Conservation (phyloP, 2,888 invertebrate genomes). For the Stratiomys singularior region DNA sequence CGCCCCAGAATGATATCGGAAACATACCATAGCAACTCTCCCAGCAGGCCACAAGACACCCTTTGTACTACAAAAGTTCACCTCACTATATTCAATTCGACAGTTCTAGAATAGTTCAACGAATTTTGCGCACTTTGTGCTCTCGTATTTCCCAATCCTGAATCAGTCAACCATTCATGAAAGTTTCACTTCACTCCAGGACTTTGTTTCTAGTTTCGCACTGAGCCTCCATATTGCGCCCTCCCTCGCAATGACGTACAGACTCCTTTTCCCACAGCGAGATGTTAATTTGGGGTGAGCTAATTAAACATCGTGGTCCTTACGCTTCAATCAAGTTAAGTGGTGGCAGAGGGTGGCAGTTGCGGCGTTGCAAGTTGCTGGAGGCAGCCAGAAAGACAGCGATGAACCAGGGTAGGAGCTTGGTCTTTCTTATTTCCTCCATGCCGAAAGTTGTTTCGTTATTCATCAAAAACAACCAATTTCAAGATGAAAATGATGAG, state of each 20-base stretch:
- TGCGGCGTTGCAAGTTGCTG: background rate
- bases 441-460: background rate
- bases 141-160: slow-evolving; percentile 11
- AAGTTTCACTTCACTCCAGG: slow-evolving; percentile 15
- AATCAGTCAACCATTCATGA: slow-evolving; percentile 24
- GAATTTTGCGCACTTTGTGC: background rate
- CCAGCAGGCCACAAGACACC: background rate
- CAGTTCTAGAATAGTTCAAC: background rate
- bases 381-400: background rate
- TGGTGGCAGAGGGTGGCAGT: slow-evolving; percentile 9
- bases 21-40: slow-evolving; percentile 10
- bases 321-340: slow-evolving; percentile 41
- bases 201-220: background rate
- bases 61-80: no score
- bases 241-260: background rate
- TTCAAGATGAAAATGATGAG: slow-evolving; percentile 28
- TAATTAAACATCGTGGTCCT: slow-evolving; percentile 41
- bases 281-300: slow-evolving; percentile 40
- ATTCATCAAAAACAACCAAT: slow-evolving; percentile 6
- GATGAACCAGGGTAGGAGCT: background rate
- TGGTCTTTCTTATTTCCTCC: slow-evolving; percentile 11
- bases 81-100: no score
- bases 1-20: background rate
- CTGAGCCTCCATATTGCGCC: background rate
- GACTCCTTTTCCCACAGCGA: slow-evolving; percentile 21